These are phyloP conservation scores for Conops quadrifasciatus DNA, from an alignment of 2,888 invertebrate species.

Conservation along the genomic window DNA sequence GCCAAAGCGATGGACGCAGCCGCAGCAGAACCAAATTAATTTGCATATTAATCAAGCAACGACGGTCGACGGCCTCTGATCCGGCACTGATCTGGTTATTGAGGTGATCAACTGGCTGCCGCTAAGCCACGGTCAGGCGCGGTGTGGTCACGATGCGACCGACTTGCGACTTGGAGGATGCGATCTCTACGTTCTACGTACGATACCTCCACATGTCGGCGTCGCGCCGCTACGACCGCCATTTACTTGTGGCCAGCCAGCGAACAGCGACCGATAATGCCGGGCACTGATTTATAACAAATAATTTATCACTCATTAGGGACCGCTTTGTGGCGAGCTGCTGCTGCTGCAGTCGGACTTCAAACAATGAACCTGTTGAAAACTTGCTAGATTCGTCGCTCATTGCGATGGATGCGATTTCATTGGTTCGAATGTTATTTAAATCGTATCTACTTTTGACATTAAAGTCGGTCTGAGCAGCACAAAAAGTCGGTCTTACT, in stretches of 20 bases:
- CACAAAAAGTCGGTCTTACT: conserved; percentile 9
- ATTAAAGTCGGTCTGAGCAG: conserved; percentile 13
- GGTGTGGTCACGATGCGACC: not conserved
- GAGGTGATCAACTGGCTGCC: conserved; percentile 29
- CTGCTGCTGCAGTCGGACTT: conserved; percentile 10
- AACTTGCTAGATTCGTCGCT: conserved; percentile 10
- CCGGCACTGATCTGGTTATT: conserved; percentile 36
- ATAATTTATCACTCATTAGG: conserved; percentile 55
- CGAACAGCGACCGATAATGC: conserved; percentile 23
- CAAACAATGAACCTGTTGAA: conserved; percentile 27
- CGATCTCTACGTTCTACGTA: not conserved
- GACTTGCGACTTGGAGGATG: not conserved
- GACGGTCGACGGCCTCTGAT: conserved; percentile 33
- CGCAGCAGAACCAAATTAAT: conserved; percentile 36
- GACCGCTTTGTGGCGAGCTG: conserved; percentile 44
- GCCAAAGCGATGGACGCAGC: not conserved
- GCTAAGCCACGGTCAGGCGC: conserved; percentile 10
- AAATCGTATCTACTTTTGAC: conserved; percentile 30
- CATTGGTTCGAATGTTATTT: conserved; percentile 22
- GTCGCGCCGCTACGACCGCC: not conserved
- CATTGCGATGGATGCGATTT: not conserved
- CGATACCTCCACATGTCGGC: not conserved
- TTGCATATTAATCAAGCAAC: conserved; percentile 42
- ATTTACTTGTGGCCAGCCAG: conserved; percentile 3
- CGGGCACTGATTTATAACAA: conserved; percentile 53